Evolutionary conservation across 2,888 invertebrate species (phyloP).

Genomic region (Malthinus seriepunctatus): DNA sequence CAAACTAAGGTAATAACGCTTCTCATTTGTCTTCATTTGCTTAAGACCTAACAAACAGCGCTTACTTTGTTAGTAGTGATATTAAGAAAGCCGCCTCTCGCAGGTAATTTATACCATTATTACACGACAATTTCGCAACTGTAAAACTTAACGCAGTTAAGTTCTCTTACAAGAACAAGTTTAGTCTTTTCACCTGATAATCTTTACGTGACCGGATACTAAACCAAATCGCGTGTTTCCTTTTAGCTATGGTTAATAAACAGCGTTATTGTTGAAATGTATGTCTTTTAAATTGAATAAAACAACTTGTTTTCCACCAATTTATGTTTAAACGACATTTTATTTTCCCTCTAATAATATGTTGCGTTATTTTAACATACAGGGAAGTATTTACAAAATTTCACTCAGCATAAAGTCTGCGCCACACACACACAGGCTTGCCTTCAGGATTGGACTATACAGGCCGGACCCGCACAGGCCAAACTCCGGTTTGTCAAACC

Average conservation of each 20-base stretch:
- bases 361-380: too few species aligned
- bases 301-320: conserved; percentile 10
- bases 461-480: too few species aligned
- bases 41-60: conserved; percentile 46
- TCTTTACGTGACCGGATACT: conserved; percentile 25
- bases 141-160: conserved; percentile 10
- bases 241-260: conserved; percentile 16
- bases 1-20: conserved; percentile 54
- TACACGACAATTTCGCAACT: conserved; percentile 23
- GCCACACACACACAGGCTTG: too few species aligned
- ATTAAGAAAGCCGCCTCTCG: conserved; percentile 38
- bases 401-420: too few species aligned
- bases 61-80: conserved; percentile 40
- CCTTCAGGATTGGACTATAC: too few species aligned
- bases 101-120: conserved; percentile 36
- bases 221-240: conserved; percentile 25
- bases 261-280: conserved; percentile 11
- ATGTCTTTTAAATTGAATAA: conserved; percentile 18
- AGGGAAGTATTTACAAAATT: too few species aligned
- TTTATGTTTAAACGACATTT: not conserved
- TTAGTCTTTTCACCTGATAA: conserved; percentile 17
- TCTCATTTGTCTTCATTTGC: conserved; percentile 55
- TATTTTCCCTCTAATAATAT: too few species aligned
- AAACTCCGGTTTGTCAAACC: too few species aligned
- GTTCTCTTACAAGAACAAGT: conserved; percentile 5